A percentile compares a stretch with the other conserved stretches of the same genome.
phyloP scores from a whole-genome alignment of 2,888 invertebrate species.

The Creontiades dilutus region DNA sequence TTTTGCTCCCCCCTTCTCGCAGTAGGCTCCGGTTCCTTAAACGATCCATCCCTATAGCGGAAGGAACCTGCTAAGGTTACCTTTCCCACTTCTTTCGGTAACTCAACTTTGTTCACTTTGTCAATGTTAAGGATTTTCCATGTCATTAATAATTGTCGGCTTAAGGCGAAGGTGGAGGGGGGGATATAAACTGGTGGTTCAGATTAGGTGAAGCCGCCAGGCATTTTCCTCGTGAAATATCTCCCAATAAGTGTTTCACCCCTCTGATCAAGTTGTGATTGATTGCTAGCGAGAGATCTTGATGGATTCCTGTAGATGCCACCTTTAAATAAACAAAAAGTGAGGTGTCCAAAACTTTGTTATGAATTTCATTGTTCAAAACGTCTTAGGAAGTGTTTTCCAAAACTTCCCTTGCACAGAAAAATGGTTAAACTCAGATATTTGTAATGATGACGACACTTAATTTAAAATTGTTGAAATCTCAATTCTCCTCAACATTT shows the following conservation, averaged over 20 bases:
- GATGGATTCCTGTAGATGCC: neutral
- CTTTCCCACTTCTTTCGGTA: conserved; percentile 3
- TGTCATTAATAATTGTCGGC: conserved; percentile 39
- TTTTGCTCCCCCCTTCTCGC: neutral
- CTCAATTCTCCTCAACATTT: too few species aligned
- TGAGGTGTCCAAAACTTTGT: neutral
- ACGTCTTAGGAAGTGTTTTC: too few species aligned
- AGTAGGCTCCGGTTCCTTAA: neutral
- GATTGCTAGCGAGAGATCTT: neutral
- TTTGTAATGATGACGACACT: too few species aligned
- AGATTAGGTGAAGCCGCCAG: conserved; percentile 6
- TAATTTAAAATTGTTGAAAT: too few species aligned
- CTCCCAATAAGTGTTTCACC: conserved; percentile 17
- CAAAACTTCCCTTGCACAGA: too few species aligned
- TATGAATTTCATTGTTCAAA: neutral
- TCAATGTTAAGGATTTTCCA: conserved; percentile 34
- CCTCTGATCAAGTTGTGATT: conserved; percentile 36
- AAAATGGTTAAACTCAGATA: too few species aligned
- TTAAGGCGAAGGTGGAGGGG: neutral
- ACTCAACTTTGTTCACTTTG: conserved; percentile 26
- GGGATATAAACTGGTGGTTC: conserved; percentile 32
- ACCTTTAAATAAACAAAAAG: neutral
- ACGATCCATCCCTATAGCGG: neutral
- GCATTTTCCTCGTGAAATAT: conserved; percentile 15
- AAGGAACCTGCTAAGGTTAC: neutral